Percentiles rank a stretch among this genome's conserved stretches.
Conservation (phyloP, 2,797 vertebrate genomes). For the Rachycentron canadum region DNA sequence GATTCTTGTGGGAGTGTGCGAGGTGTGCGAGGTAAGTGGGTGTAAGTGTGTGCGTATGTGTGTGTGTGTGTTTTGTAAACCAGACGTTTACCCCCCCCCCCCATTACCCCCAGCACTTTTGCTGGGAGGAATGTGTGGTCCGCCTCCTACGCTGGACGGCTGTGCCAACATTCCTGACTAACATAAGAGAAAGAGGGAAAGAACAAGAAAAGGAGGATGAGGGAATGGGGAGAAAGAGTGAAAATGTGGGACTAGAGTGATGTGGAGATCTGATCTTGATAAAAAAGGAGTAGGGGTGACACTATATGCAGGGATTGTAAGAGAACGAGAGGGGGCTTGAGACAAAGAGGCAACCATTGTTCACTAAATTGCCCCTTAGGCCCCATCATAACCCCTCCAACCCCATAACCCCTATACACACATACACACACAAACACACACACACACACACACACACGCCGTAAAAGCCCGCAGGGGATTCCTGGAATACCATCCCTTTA, state of each 20-base stretch:
- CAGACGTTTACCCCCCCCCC: constrained; percentile 69
- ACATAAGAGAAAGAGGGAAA: constrained; percentile 63
- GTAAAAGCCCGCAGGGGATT: constrained; percentile 72
- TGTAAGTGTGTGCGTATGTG: constrained; percentile 21
- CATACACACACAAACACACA: constrained; percentile 24
- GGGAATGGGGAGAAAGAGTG: constrained; percentile 45
- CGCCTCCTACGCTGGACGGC: constrained; percentile 81
- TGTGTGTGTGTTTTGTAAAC: constrained; percentile 69
- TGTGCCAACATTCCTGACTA: constrained; percentile 88
- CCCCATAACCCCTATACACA: constrained; percentile 38
- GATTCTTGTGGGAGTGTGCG: constrained; percentile 65
- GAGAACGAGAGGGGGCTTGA: constrained; percentile 49
- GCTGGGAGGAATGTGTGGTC: constrained; percentile 87
- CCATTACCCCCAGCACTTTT: constrained; percentile 83
- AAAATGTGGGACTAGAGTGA: constrained; percentile 47
- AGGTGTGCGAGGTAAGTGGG: constrained; percentile 48
- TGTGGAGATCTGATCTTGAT: constrained; percentile 55
- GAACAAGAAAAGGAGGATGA: constrained; percentile 39
- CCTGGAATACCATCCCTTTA: constrained; percentile 70
- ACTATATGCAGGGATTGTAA: constrained; percentile 56
- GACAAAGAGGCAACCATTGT: constrained; percentile 67
- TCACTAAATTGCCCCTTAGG: constrained; percentile 73
- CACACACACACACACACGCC: constrained; percentile 32
- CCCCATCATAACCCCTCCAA: constrained; percentile 73
- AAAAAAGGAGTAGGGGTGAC: constrained; percentile 51